Conservation (phyloP, 2,797 vertebrate species). For the Rhynchotus rufescens region DNA sequence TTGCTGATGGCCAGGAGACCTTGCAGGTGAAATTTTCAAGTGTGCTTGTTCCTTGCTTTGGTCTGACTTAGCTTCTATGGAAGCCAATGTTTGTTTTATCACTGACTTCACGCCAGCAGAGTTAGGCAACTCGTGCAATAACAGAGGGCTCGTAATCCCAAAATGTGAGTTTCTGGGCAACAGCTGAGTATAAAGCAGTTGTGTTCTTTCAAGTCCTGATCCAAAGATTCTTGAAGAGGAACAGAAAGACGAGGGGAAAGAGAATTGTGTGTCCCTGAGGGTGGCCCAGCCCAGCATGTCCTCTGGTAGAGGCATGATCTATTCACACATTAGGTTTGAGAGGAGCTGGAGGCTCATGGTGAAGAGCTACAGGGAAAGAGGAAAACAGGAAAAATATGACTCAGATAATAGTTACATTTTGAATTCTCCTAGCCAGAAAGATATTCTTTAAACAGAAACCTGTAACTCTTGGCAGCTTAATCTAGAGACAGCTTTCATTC, state of each 20-base stretch:
- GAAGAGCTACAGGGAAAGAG: background rate
- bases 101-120: background rate
- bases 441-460: background rate
- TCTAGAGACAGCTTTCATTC: background rate
- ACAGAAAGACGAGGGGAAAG: background rate
- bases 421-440: background rate
- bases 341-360: background rate
- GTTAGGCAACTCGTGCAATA: conserved; percentile 7
- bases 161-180: conserved; percentile 21
- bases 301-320: background rate
- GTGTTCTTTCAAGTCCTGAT: background rate
- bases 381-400: background rate
- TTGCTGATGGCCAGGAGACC: conserved; percentile 5
- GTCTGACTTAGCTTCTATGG: conserved; percentile 2
- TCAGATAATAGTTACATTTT: background rate
- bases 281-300: background rate
- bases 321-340: background rate
- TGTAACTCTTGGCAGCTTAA: background rate
- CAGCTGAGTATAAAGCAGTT: background rate
- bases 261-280: background rate
- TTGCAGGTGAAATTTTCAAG: conserved; percentile 40
- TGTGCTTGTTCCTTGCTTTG: conserved; percentile 7
- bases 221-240: background rate
- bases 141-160: background rate
- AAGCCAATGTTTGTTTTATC: conserved; percentile 42